Base-by-base conservation (phyloP, 2,113 vertebrate species). In the Apistogramma diplotaenia region DNA sequence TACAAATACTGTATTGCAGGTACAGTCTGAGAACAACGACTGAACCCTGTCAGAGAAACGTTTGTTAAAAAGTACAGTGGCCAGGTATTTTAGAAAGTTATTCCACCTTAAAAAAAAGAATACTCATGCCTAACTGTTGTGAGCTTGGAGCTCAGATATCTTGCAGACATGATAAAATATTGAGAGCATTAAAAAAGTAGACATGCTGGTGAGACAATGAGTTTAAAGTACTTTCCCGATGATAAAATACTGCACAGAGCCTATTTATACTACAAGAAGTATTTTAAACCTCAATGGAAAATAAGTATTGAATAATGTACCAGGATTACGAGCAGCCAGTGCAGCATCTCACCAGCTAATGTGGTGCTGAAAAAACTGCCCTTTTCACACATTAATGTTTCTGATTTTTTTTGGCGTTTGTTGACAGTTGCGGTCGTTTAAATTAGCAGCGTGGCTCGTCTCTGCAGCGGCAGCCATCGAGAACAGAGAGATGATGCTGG, bases 21-120 rank as follows among this genome's bases (percentile, higher is more conserved):
- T 25, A n/a, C 16, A 49, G 16, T 70, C 40, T 67, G 16, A 46
- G 40, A 70, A 16, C 43, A 70, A 49, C 16, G 19, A 19, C 5
- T 3, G 12, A 51, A 19, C 0, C 25, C 0, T 70, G 25, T 70
- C n/a, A 13, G 37, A 40, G 37, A 40, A 40, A 46, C 2, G 5
- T 46, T 46, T 13, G 25, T 5, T 18, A 49, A 49, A 16, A 70
- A 51, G 51, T 19, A 70, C 43, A 70, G 29, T 0, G 25, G 43
- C 29, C 43, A 51, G 43, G 10, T 31, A 46, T 70, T 51, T 13
- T 70, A 51, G 43, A 6, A 51, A 70, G 43, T 51, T 70, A 70
- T 70, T 70, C 43, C 18, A 11, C 43, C 6, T 49, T 70, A 1
- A 51, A n/a, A 43, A 49, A 19, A 37, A 67, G 13, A 70, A n/a